Conservation (phyloP, 2,113 vertebrate genomes). For the Tupaia chinensis region DNA sequence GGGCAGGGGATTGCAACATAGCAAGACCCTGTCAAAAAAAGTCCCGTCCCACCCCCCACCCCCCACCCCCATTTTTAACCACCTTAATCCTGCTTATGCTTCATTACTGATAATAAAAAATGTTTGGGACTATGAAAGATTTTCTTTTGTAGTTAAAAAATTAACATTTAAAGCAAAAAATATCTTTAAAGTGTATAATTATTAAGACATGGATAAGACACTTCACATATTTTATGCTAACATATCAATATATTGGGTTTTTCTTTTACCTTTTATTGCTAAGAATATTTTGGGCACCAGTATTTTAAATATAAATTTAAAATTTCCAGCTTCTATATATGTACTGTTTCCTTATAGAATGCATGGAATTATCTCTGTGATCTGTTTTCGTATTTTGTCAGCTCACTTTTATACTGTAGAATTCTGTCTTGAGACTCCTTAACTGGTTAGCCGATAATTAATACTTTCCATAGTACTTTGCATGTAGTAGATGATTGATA, state of each 20-base stretch:
- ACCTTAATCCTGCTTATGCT: neutral
- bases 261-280: conserved; percentile 23
- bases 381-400: neutral
- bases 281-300: conserved; percentile 9
- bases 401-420: conserved; percentile 14
- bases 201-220: neutral
- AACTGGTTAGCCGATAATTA: conserved; percentile 56
- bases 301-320: conserved; percentile 28
- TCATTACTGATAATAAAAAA: conserved; percentile 49
- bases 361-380: neutral
- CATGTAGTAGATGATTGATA: conserved; percentile 30
- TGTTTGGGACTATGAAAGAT: conserved; percentile 13
- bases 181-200: neutral
- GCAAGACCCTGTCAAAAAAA: no score
- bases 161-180: neutral
- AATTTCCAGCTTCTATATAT: neutral
- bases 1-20: no score
- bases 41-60: no score
- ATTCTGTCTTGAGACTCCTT: conserved; percentile 21
- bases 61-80: neutral
- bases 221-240: conserved; percentile 33
- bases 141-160: conserved; percentile 53
- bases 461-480: neutral
- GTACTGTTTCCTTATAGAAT: neutral
- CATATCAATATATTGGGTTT: conserved; percentile 3